Percentiles rank a stretch among this genome's conserved stretches.
Conservation (phyloP, 2,888 invertebrate genomes). For the Caenorhabditis drosophilae region DNA sequence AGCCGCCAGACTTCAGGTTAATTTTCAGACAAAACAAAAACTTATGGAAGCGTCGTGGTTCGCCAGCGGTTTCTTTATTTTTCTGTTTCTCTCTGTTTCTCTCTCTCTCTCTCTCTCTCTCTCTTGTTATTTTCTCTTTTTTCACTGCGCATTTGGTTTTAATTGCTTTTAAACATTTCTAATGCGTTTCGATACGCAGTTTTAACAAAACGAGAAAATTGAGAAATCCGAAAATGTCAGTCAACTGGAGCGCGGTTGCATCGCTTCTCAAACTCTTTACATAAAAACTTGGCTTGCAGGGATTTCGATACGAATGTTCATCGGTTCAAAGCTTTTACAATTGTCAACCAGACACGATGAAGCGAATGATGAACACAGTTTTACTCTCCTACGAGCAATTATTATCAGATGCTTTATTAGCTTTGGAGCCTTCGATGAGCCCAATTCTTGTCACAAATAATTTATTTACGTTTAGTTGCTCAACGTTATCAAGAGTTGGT, state of each 20-base stretch:
- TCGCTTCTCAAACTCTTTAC: too few relatives aligned
- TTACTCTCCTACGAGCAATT: constrained; percentile 35
- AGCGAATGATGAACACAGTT: constrained; percentile 34
- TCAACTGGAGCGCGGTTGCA: too few relatives aligned
- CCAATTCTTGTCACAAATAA: constrained; percentile 67
- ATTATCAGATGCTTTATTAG: constrained; percentile 55
- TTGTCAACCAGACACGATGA: constrained; percentile 17
- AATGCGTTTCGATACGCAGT: too few relatives aligned
- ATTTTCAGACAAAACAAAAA: not conserved
- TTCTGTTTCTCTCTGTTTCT: too few relatives aligned
- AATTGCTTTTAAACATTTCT: too few relatives aligned
- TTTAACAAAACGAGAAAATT: too few relatives aligned
- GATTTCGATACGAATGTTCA: constrained; percentile 58
- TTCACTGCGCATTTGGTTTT: too few relatives aligned
- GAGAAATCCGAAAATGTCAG: too few relatives aligned
- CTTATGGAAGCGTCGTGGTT: too few relatives aligned
- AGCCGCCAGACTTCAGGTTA: constrained; percentile 52
- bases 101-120: too few relatives aligned
- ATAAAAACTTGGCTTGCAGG: constrained; percentile 23
- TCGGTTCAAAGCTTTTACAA: constrained; percentile 11
- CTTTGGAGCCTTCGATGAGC: constrained; percentile 55
- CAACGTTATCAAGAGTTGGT: constrained; percentile 23
- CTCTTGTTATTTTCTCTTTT: too few relatives aligned
- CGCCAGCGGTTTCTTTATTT: too few relatives aligned
- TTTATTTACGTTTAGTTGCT: constrained; percentile 53